Conservation (phyloP, 1,140 invertebrate genomes). For the Rhyacophila brunnea region DNA sequence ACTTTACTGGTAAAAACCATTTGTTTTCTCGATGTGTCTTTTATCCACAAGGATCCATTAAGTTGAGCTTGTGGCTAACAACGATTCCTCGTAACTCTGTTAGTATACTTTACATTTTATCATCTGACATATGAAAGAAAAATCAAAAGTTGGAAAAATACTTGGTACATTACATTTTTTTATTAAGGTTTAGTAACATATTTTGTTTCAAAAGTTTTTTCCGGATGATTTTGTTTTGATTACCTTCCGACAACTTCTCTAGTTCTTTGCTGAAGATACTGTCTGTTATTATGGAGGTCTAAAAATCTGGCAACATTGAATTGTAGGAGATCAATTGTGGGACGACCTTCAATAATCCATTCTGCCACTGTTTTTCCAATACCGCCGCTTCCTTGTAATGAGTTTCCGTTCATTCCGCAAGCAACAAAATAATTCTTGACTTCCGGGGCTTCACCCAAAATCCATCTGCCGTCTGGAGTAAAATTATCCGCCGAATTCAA, state of each 20-base stretch:
- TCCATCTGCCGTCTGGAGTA: slow-evolving; percentile 70
- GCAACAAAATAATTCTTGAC: slow-evolving; percentile 81
- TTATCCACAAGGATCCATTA: too few relatives aligned
- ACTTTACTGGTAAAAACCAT: too few relatives aligned
- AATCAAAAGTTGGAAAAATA: too few relatives aligned
- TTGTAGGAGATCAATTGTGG: slow-evolving; percentile 63
- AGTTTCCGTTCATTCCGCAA: slow-evolving; percentile 67
- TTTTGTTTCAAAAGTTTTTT: too few relatives aligned
- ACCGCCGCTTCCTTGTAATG: slow-evolving; percentile 69
- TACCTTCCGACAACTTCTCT: slow-evolving; percentile 71
- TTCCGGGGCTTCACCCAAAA: slow-evolving; percentile 73
- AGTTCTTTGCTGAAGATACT: slow-evolving; percentile 71
- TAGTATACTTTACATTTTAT: too few relatives aligned
- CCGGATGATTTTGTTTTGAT: too few relatives aligned
- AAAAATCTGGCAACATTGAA: slow-evolving; percentile 75
- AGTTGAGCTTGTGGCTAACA: too few relatives aligned
- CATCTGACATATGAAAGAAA: too few relatives aligned
- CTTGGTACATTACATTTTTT: too few relatives aligned
- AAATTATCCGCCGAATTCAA: slow-evolving; percentile 75
- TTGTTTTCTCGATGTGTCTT: too few relatives aligned
- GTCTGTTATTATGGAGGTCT: slow-evolving; percentile 77
- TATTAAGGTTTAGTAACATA: too few relatives aligned
- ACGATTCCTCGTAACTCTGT: too few relatives aligned
- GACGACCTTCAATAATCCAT: slow-evolving; percentile 70
- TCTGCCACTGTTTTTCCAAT: slow-evolving; percentile 74